A percentile compares a stretch with the other conserved stretches of the same genome.
phyloP scores from a whole-genome alignment of 2,113 vertebrate species.

The Ptyas mucosa region DNA sequence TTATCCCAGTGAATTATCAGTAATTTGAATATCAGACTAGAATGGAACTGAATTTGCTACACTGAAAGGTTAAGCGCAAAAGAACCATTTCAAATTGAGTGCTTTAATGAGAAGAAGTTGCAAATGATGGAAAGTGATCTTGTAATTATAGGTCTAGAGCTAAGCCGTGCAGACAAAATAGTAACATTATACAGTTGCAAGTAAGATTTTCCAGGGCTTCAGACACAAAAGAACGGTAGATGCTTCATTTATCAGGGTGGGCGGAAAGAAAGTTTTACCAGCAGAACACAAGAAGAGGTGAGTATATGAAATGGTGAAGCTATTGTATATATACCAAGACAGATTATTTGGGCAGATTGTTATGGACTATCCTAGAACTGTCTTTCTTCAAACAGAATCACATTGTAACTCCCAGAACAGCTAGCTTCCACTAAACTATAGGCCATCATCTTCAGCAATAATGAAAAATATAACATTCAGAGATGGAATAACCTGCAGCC shows the following conservation, averaged over 20 bases:
- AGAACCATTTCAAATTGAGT: slow-evolving; percentile 18
- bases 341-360: background rate
- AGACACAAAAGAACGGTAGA: background rate
- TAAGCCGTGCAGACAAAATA: background rate
- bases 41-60: background rate
- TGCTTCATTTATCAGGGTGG: background rate
- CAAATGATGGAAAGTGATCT: background rate
- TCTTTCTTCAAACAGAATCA: background rate
- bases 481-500: background rate
- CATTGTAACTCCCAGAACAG: background rate
- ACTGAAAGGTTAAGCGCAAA: background rate
- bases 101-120: background rate
- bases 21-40: rapidly evolving
- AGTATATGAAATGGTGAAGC: background rate
- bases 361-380: background rate
- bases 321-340: background rate
- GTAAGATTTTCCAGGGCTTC: background rate
- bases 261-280: slow-evolving; percentile 22
- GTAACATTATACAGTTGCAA: background rate
- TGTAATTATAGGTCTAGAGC: background rate
- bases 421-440: background rate
- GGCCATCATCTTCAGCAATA: background rate
- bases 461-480: background rate
- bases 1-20: background rate
- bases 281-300: slow-evolving; percentile 2